A percentile compares a stretch with the other conserved stretches of the same genome.
Evolutionary conservation across 2,888 invertebrate species (phyloP).

Genomic region (Helobdella robusta): DNA sequence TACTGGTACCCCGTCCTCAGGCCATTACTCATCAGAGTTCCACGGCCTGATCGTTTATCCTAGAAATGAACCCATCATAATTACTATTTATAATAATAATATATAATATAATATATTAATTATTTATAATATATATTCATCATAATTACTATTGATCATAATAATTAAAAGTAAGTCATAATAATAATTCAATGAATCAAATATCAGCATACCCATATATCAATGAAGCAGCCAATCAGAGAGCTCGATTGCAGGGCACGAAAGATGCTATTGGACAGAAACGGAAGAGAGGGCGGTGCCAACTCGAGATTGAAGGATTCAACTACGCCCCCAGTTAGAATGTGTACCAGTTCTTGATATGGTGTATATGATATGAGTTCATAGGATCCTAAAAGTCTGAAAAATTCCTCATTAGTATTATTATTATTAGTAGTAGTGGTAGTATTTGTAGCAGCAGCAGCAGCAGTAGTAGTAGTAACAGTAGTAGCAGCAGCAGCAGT

Average conservation of each 20-base stretch:
- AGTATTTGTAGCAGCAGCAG: too few relatives aligned
- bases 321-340: constrained; percentile 44
- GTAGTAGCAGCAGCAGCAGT: too few relatives aligned
- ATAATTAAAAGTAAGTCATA: not conserved
- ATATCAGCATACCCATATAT: constrained; percentile 15
- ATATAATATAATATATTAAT: not conserved
- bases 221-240: constrained; percentile 43
- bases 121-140: too few relatives aligned
- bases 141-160: not conserved
- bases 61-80: too few relatives aligned
- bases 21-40: constrained; percentile 33
- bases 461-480: too few relatives aligned
- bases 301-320: constrained; percentile 41
- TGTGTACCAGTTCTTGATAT: constrained; percentile 41
- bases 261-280: constrained; percentile 43
- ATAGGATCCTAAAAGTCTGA: constrained; percentile 46
- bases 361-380: constrained; percentile 44
- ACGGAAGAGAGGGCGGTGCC: constrained; percentile 38
- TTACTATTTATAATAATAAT: not conserved
- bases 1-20: constrained; percentile 44
- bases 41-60: not conserved
- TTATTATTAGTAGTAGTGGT: too few relatives aligned
- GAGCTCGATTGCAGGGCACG: constrained; percentile 44
- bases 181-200: not conserved
- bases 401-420: too few relatives aligned